Conservation (phyloP, 2,113 vertebrate genomes). For the Uria aalge region DNA sequence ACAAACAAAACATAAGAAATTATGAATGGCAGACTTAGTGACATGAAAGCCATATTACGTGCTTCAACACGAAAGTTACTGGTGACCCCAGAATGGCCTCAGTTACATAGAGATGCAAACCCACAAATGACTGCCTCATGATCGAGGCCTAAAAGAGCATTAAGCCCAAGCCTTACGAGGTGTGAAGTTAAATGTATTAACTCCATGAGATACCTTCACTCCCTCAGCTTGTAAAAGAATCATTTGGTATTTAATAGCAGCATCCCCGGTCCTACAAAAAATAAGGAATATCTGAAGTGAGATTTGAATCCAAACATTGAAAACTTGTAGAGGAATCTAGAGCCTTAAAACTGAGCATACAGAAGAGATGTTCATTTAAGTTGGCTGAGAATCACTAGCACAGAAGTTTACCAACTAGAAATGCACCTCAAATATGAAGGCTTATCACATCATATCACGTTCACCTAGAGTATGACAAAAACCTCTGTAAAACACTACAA, state of each 20-base stretch:
- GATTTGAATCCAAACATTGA: background rate
- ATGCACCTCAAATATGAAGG: background rate
- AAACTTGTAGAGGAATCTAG: background rate
- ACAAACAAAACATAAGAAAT: background rate
- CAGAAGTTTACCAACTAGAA: background rate
- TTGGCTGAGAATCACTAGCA: background rate
- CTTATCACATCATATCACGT: too few relatives aligned
- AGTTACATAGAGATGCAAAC: background rate
- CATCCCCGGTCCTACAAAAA: background rate
- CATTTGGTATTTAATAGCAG: conserved; percentile 39
- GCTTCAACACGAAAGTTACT: background rate
- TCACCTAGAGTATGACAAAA: background rate
- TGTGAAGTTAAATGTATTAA: conserved; percentile 26
- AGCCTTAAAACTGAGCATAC: background rate
- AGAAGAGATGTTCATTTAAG: background rate
- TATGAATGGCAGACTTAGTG: background rate
- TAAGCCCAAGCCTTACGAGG: background rate
- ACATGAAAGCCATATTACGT: background rate
- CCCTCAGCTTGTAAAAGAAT: conserved; percentile 34
- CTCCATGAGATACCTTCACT: conserved; percentile 14
- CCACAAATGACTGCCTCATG: background rate
- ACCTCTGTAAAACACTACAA: background rate
- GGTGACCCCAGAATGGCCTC: background rate
- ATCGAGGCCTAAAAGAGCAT: background rate
- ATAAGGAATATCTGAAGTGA: conserved; percentile 1